Evolutionary conservation across 2,113 vertebrate genomes (phyloP).

Genomic region (Erinaceus europaeus): DNA sequence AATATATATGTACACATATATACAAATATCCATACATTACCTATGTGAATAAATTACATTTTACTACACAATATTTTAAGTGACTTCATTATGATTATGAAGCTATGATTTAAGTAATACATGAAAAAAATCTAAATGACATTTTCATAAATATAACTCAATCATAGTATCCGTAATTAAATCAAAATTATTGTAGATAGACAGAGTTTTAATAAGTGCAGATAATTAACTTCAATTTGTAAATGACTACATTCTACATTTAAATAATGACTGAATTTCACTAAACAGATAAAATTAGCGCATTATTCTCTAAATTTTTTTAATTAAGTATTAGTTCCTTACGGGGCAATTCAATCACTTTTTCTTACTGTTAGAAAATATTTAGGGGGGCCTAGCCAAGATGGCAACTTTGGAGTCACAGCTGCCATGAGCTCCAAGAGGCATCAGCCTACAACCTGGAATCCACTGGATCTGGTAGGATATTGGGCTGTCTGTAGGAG

Average conservation of each 20-base stretch:
- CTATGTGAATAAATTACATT: not conserved
- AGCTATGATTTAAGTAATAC: not conserved
- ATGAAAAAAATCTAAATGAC: conserved; percentile 16
- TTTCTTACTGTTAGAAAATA: not conserved
- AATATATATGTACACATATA: not conserved
- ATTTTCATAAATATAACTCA: conserved; percentile 33
- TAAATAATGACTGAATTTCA: conserved; percentile 22
- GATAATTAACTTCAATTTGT: conserved; percentile 48
- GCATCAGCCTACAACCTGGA: too few species aligned
- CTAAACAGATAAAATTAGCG: not conserved
- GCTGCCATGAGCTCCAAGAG: too few species aligned
- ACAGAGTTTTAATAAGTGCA: conserved; percentile 5
- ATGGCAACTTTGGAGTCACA: too few species aligned
- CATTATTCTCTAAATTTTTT: not conserved
- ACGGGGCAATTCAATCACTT: not conserved
- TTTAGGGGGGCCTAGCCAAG: too few species aligned
- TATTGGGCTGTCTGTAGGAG: too few species aligned
- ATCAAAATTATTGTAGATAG: conserved; percentile 19
- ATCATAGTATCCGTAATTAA: conserved; percentile 34
- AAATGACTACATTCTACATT: conserved; percentile 4
- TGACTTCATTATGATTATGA: conserved; percentile 9
- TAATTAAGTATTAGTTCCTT: not conserved
- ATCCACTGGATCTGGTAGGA: too few species aligned
- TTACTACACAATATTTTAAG: conserved; percentile 9
- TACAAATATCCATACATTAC: not conserved